A percentile compares a stretch with the other conserved stretches of the same genome.
Conservation (phyloP, 2,888 invertebrate species). For the Octodonta nipae region DNA sequence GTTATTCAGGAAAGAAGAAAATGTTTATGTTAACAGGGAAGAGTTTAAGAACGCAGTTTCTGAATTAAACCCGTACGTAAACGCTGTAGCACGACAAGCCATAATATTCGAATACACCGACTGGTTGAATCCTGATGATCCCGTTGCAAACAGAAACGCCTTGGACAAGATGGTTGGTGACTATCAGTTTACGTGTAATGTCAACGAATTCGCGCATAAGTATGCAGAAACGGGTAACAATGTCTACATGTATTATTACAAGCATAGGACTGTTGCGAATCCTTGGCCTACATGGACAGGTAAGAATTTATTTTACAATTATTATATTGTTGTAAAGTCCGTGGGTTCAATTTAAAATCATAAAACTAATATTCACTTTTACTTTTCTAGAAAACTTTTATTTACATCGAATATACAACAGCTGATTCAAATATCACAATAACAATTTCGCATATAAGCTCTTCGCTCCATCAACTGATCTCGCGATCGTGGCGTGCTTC, state of each 20-base stretch:
- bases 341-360: no score
- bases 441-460: no score
- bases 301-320: no score
- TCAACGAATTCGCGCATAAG: constrained; percentile 80
- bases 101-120: constrained; percentile 88
- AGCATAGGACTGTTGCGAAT: constrained; percentile 60
- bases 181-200: constrained; percentile 87
- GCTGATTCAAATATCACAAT: no score
- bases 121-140: constrained; percentile 78
- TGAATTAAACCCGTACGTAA: constrained; percentile 73
- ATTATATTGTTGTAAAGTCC: no score
- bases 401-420: no score
- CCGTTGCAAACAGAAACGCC: constrained; percentile 67
- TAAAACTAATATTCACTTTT: no score
- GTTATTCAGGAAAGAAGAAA: constrained; percentile 70
- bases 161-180: constrained; percentile 89
- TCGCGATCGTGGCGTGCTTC: no score
- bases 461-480: no score
- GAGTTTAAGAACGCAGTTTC: constrained; percentile 68
- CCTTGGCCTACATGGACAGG: constrained; percentile 91
- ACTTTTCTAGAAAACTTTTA: no score
- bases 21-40: constrained; percentile 65
- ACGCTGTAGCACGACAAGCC: constrained; percentile 69
- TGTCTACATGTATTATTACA: constrained; percentile 85
- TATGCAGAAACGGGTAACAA: constrained; percentile 81